A percentile compares a stretch with the other conserved stretches of the same genome.
Conservation (phyloP, 2,797 vertebrate species). For the Botia almorhae region DNA sequence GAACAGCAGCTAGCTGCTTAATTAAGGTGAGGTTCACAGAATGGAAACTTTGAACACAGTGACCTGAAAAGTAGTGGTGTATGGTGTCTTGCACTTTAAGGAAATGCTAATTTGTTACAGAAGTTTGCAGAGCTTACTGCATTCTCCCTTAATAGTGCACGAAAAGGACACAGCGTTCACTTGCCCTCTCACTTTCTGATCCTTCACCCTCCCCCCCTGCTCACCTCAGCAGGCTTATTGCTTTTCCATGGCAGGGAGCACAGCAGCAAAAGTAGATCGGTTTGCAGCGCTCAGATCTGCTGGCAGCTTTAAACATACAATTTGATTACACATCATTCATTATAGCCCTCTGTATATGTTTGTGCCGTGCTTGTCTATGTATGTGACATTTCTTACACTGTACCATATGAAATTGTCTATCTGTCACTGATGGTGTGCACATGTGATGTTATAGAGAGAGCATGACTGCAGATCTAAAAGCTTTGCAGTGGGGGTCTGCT, state of each 20-base stretch:
- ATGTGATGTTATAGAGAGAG: conserved; percentile 3
- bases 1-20: neutral
- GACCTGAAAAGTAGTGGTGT: neutral
- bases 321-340: conserved; percentile 14
- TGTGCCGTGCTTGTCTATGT: neutral
- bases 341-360: conserved; percentile 1
- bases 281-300: conserved; percentile 34
- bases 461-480: neutral
- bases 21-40: neutral
- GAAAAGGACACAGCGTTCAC: conserved; percentile 1
- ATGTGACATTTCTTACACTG: neutral
- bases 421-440: conserved; percentile 5
- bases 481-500: neutral
- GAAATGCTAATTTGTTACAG: neutral
- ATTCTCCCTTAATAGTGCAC: conserved; percentile 1
- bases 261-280: conserved; percentile 61
- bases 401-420: neutral
- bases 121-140: neutral
- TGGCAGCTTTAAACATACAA: conserved; percentile 31
- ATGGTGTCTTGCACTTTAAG: neutral
- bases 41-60: neutral
- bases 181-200: conserved; percentile 5
- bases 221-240: conserved; percentile 66
- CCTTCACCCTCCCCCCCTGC: conserved; percentile 22
- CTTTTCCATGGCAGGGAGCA: conserved; percentile 67